Evolutionary conservation across 1,140 invertebrate species (phyloP).

Genomic region (Leguminivora glycinivorella): DNA sequence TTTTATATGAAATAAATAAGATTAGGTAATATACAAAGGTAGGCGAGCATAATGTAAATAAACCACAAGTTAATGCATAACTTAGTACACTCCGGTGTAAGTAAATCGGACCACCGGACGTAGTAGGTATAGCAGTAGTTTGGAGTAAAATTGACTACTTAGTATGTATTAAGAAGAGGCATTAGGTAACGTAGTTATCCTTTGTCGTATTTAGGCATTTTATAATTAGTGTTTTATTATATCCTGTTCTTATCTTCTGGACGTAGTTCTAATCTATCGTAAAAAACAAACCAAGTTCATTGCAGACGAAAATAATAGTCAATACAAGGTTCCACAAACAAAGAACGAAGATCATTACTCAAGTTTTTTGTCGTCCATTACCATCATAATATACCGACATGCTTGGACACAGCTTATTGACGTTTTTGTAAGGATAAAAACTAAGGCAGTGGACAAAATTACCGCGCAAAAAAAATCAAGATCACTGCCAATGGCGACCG

Average conservation of each 20-base stretch:
- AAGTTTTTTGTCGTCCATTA: conserved; percentile 34
- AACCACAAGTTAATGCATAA: too few relatives aligned
- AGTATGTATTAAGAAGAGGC: not conserved
- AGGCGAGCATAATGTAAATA: too few relatives aligned
- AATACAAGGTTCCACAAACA: conserved; percentile 1
- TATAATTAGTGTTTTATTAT: too few relatives aligned
- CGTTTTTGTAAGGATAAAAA: conserved; percentile 39
- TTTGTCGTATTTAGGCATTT: not conserved
- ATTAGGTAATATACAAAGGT: not conserved
- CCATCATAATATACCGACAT: conserved; percentile 39
- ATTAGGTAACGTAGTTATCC: not conserved
- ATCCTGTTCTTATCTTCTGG: not conserved
- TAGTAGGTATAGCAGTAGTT: too few relatives aligned
- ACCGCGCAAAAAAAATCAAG: conserved; percentile 54
- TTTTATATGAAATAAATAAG: not conserved
- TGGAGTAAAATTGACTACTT: not conserved
- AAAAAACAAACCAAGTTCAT: not conserved
- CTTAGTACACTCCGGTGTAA: too few relatives aligned
- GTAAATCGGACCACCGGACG: too few relatives aligned
- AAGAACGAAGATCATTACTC: conserved; percentile 34
- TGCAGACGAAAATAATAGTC: not conserved
- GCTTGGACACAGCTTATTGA: conserved; percentile 38
- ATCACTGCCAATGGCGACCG: conserved; percentile 61
- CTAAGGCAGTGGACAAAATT: conserved; percentile 38
- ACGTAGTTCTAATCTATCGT: not conserved